These are phyloP conservation scores for Neuroscelio doddi DNA, from an alignment of 2,888 invertebrate species.

Conservation along the genomic window DNA sequence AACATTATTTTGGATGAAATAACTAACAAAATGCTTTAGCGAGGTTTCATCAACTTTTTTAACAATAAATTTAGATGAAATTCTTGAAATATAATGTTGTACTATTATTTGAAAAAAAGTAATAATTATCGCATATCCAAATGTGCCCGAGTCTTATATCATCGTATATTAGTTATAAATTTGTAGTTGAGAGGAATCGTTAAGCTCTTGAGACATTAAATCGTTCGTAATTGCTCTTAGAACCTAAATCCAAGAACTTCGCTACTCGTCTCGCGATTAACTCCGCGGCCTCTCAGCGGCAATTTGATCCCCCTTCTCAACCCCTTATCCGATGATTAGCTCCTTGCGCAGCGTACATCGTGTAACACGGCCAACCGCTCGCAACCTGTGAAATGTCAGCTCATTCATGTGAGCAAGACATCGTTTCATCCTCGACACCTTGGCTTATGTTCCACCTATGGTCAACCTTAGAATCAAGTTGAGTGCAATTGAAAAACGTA, in stretches of 20 bases:
- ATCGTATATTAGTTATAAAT: constrained; percentile 39
- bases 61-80: too few relatives aligned
- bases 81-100: background rate
- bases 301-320: constrained; percentile 31
- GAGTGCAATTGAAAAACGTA: background rate
- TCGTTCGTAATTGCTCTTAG: constrained; percentile 45
- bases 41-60: too few relatives aligned
- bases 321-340: constrained; percentile 31
- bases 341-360: constrained; percentile 18
- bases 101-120: background rate
- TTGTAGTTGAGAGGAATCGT: constrained; percentile 38
- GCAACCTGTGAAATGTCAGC: constrained; percentile 30
- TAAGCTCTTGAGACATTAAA: constrained; percentile 45
- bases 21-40: too few relatives aligned
- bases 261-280: constrained; percentile 44
- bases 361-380: constrained; percentile 13
- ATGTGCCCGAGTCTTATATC: constrained; percentile 9
- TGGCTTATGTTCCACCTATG: background rate
- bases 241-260: constrained; percentile 47
- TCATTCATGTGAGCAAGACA: constrained; percentile 7
- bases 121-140: constrained; percentile 15
- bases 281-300: constrained; percentile 37
- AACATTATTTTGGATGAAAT: too few relatives aligned
- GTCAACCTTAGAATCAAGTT: background rate
- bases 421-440: background rate